phyloP scores from a whole-genome alignment of 2,888 invertebrate species.

The Epinotia brunnichana region DNA sequence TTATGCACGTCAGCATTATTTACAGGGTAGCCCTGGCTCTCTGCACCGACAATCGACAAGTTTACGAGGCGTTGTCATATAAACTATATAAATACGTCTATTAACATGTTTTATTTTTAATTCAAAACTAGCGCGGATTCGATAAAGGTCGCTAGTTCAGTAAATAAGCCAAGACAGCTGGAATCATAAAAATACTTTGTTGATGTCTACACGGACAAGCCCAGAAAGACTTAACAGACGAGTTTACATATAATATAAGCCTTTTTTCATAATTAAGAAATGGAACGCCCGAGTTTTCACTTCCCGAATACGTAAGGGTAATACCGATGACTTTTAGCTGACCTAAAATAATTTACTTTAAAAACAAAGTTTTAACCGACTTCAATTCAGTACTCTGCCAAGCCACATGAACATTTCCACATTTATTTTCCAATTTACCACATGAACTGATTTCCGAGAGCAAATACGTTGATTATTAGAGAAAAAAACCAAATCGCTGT shows the following conservation, averaged over 20 bases:
- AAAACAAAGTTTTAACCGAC: no score
- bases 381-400: no score
- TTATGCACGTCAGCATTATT: neutral
- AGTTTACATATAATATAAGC: neutral
- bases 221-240: neutral
- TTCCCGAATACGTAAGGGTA: slow-evolving; percentile 10
- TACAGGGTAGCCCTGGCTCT: slow-evolving; percentile 12
- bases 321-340: slow-evolving; percentile 15
- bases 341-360: no score
- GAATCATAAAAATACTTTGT: slow-evolving; percentile 33
- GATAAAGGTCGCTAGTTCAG: slow-evolving; percentile 33
- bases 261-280: neutral
- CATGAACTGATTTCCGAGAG: no score
- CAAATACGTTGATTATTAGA: no score
- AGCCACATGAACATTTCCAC: no score
- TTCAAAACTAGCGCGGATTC: slow-evolving; percentile 31
- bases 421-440: no score
- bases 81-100: slow-evolving; percentile 41
- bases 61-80: slow-evolving; percentile 39
- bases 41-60: slow-evolving; percentile 2
- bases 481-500: no score
- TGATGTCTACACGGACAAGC: neutral
- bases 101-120: slow-evolving; percentile 41
- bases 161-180: slow-evolving; percentile 37
- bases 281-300: slow-evolving; percentile 3